Conservation (phyloP, 2,888 invertebrate species). For the Cheilosia grossa region DNA sequence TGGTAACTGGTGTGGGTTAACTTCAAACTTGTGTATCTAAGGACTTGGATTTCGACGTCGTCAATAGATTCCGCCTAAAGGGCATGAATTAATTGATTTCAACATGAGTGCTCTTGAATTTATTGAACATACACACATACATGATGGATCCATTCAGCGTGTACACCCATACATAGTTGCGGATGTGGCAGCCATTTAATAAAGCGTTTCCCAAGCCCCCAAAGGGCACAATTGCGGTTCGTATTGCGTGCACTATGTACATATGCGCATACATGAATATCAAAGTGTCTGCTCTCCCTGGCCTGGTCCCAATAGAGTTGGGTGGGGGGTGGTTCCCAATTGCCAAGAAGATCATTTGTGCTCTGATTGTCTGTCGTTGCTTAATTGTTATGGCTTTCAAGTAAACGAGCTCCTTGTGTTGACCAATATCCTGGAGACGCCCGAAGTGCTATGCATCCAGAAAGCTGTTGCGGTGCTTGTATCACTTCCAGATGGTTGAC, state of each 20-base stretch:
- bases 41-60: constrained; percentile 3
- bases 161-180: neutral
- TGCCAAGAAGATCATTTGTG: neutral
- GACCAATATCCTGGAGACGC: constrained; percentile 4
- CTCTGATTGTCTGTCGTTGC: neutral
- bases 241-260: constrained; percentile 5
- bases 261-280: constrained; percentile 23
- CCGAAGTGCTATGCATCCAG: constrained; percentile 5
- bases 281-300: constrained; percentile 2
- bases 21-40: neutral
- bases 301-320: neutral
- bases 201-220: constrained; percentile 12
- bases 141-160: too few relatives aligned
- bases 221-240: constrained; percentile 21
- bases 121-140: neutral
- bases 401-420: constrained; percentile 4
- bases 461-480: constrained; percentile 4
- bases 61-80: constrained; percentile 10
- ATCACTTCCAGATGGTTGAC: constrained; percentile 7
- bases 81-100: constrained; percentile 23
- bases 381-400: constrained; percentile 4
- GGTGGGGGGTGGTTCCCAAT: neutral
- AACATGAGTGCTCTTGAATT: constrained; percentile 9
- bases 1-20: neutral
- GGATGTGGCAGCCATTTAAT: constrained; percentile 9